Evolutionary conservation across 2,113 vertebrate species (phyloP).

Genomic region (Sakesphorus luctuosus): DNA sequence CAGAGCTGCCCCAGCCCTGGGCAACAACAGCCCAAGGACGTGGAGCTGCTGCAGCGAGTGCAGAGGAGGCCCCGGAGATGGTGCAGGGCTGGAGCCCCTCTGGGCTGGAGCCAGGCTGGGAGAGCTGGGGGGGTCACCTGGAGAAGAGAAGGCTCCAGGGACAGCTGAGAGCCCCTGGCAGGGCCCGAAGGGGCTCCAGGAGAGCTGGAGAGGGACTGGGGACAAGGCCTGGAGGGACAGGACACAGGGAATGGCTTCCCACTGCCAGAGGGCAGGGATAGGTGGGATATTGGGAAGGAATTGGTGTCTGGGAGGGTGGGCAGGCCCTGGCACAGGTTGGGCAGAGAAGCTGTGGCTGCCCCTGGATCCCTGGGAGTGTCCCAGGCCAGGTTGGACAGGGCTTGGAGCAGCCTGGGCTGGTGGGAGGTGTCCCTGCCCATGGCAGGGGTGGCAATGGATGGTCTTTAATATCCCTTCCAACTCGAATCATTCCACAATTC

Average conservation of each 20-base stretch:
- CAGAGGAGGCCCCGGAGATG: not conserved
- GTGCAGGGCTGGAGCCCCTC: not conserved
- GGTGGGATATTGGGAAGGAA: not conserved
- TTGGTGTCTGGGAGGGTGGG: not conserved
- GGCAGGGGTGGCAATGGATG: not conserved
- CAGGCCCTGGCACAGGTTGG: not conserved
- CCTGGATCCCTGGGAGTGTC: not conserved
- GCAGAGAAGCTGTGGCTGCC: not conserved
- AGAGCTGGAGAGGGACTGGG: not conserved
- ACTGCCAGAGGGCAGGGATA: not conserved
- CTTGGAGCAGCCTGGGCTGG: rapidly evolving
- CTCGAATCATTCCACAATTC: rapidly evolving
- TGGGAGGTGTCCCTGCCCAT: not conserved
- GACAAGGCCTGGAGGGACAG: not conserved
- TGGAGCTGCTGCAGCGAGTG: not conserved
- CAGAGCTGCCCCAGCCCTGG: not conserved
- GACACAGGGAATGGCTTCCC: not conserved
- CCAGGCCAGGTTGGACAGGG: rapidly evolving
- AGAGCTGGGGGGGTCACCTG: too few relatives aligned
- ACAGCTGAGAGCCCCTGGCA: too few relatives aligned
- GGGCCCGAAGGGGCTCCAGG: too few relatives aligned
- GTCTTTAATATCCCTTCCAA: rapidly evolving
- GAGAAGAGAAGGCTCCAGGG: too few relatives aligned
- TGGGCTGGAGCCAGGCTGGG: too few relatives aligned
- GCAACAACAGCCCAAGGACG: not conserved